Evolutionary conservation across 2,888 invertebrate genomes (phyloP), one percentile per base, ranked within the genome.

Genomic region (Kuschelorhynchus macadamiae): DNA sequence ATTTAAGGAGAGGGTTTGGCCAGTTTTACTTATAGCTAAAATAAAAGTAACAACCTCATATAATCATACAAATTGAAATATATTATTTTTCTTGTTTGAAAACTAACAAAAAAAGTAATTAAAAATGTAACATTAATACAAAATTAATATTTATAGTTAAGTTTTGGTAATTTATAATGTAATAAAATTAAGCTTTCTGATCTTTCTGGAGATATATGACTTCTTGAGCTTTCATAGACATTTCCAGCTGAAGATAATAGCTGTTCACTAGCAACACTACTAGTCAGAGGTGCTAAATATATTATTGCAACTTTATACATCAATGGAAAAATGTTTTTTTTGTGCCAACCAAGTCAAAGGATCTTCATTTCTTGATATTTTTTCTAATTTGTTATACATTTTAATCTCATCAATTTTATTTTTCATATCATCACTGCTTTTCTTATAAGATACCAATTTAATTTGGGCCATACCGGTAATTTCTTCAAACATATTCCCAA

Each of bases 351-450:
- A 46, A 46, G 33, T 50, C 50, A 50, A 50, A 50, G 50, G 50
- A 50, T 50, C 50, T 50, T 50, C 50, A 50, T 50, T 12, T 50
- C 50, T 50, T 50, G 50, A 50, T 50, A 50, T 50, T 30, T 50
- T 50, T 50, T 50, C 50, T 16, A 52, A 49, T 12, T 49, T 30
- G 1, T 25, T 16, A 49, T 49, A 49, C 49, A 49, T 20, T 49
- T 32, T 21, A 49, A 49, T 49, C 30, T 49, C 49, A 49, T 49
- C 49, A 49, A 49, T 49, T 21, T 49, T 25, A 49, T 25, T 25
- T 25, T 49, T 49, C 5, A 49, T 49, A 12, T 25, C 30, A 49
- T 49, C 49, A 49, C 4, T 25, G 4, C 25, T 25, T 25, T 25
- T 7, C 4, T 25, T 25, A 25, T 25, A 25, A 20, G 42, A 42